Base-by-base conservation (phyloP, 2,797 vertebrate species). In the Melanotaenia trifasciata region DNA sequence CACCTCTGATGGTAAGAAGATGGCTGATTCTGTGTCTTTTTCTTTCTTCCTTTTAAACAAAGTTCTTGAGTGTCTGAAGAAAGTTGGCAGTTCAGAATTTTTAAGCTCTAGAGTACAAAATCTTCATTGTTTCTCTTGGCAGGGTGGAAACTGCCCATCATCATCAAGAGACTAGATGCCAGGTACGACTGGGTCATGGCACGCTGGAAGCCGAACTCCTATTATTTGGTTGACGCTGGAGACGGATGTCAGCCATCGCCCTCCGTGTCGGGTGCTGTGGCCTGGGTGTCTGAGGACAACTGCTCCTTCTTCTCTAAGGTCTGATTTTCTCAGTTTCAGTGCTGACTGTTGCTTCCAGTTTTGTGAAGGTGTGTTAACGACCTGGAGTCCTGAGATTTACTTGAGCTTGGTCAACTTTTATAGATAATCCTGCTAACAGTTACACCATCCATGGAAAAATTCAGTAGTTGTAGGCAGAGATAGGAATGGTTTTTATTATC, bases 241-340 rank as follows among this genome's bases (percentile, higher is more conserved):
- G 87, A 94, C 3, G 95, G 94, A 0, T 96, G 95, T 60, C 6
- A 80, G 3, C 81, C 86, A 1, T 72, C 70, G 5, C 20, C 85
- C 0, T 75, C 81, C 0, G 70, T 93, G 43, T 66, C 47, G 0
- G 94, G 90, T 0, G 90, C 92, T 1, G 92, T 95, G 30, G 95
- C 94, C 57, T 96, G 94, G 93, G 89, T 96, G 40, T 93, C 94
- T 0, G 93, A 94, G 70, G 93, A 89, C 0, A 83, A 80, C 84
- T 96, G 95, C 86, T 95, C 94, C 0, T 95, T 92, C 83, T 96
- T 94, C 80, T 91, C 87, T 0, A 96, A 96, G 94, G 95, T 96
- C 40, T 73, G 28, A 7, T 59, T n/a, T n/a, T 28, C 38, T 64
- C 5, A 18, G 9, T 18, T 30, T 61, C 2, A 35, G 38, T 43